Evolutionary conservation across 2,797 vertebrate species (phyloP).

Genomic region (Champsocephalus gunnari): DNA sequence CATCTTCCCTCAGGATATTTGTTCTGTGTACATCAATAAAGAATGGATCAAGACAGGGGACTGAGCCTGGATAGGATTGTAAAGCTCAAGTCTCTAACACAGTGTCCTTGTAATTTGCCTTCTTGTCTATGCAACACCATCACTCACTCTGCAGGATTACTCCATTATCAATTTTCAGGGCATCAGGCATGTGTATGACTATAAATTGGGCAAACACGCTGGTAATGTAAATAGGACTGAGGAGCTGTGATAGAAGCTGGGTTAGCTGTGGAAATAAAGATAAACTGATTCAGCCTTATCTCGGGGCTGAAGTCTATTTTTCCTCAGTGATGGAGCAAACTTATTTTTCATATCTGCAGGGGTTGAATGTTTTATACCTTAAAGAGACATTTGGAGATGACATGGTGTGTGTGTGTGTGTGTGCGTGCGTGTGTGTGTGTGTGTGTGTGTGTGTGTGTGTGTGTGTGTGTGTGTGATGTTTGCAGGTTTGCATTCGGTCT

Average conservation of each 20-base stretch:
- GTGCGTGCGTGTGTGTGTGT: no score
- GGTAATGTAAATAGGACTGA: conserved; percentile 25
- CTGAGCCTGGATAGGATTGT: conserved; percentile 5
- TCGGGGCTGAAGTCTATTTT: not conserved
- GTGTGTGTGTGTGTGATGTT: no score
- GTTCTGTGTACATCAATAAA: conserved; percentile 47
- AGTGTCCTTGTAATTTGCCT: conserved; percentile 26
- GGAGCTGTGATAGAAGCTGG: conserved; percentile 15
- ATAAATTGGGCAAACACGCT: conserved; percentile 38
- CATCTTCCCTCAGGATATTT: conserved; percentile 49
- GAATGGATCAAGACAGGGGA: conserved; percentile 24
- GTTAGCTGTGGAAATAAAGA: conserved; percentile 23
- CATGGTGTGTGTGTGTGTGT: not conserved
- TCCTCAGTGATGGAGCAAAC: not conserved
- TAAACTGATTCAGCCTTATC: conserved; percentile 2
- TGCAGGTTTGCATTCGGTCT: not conserved
- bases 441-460: no score
- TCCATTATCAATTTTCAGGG: conserved; percentile 33
- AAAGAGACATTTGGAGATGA: not conserved
- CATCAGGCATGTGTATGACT: conserved; percentile 33
- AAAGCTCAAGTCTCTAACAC: conserved; percentile 28
- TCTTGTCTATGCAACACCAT: conserved; percentile 35
- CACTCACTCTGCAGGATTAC: conserved; percentile 23
- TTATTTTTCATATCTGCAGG: conserved; percentile 7
- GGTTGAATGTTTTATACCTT: conserved; percentile 1